Evolutionary conservation across 2,113 vertebrate species (phyloP).

Genomic region (Piprites chloris): DNA sequence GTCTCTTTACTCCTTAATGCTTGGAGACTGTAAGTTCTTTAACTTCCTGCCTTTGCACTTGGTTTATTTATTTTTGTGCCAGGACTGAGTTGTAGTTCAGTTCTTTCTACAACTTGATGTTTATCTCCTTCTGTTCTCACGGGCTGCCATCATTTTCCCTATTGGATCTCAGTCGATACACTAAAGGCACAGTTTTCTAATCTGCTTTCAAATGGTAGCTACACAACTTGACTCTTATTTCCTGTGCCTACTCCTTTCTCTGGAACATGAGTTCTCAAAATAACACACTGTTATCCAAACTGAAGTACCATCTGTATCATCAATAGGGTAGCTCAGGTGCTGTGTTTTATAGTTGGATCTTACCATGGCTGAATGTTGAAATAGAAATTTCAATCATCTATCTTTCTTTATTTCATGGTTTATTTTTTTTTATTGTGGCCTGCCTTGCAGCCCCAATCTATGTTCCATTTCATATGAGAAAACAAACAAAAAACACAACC

Average conservation of each 20-base stretch:
- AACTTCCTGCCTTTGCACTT: neutral
- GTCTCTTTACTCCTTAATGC: neutral
- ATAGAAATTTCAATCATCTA: neutral
- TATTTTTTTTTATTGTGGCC: neutral
- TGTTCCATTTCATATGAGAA: neutral
- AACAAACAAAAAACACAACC: neutral
- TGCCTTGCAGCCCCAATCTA: neutral
- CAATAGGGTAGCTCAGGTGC: neutral
- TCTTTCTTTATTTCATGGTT: neutral
- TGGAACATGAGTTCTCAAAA: neutral
- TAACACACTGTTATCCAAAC: neutral
- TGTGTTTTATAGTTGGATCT: neutral
- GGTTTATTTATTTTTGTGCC: neutral
- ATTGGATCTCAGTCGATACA: neutral
- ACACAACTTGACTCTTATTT: neutral
- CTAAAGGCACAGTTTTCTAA: neutral
- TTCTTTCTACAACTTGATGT: neutral
- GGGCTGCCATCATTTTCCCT: neutral
- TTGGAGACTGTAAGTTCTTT: neutral
- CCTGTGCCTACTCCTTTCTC: neutral
- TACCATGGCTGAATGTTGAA: neutral
- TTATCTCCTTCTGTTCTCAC: neutral
- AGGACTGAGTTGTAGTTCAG: neutral
- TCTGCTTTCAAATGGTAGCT: neutral
- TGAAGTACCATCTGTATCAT: neutral